phyloP scores from a whole-genome alignment of 2,113 vertebrate genomes.

The Origma solitaria region DNA sequence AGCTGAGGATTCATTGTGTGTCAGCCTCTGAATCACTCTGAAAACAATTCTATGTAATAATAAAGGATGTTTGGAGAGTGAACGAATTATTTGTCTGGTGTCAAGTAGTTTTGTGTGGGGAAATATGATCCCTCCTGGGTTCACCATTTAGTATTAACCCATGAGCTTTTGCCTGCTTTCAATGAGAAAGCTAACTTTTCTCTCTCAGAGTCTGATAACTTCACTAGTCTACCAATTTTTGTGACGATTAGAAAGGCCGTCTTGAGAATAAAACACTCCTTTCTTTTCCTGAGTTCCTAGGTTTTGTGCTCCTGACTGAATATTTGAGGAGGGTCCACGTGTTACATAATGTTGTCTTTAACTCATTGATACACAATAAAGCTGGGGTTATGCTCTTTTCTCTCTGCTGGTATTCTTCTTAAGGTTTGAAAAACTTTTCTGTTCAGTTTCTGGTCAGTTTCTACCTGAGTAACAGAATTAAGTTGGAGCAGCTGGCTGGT shows the following conservation, averaged over 20 bases:
- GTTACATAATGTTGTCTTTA: neutral
- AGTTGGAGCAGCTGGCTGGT: neutral
- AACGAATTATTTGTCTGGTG: neutral
- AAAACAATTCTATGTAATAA: neutral
- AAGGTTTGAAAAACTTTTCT: neutral
- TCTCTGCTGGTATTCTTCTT: neutral
- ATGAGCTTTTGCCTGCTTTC: neutral
- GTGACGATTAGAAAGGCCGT: neutral
- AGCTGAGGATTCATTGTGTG: neutral
- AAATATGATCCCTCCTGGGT: neutral
- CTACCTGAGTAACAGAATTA: neutral
- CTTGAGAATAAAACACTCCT: neutral
- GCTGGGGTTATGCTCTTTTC: neutral
- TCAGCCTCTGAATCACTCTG: neutral
- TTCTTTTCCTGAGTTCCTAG: neutral
- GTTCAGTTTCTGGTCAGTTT: neutral
- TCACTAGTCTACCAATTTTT: neutral
- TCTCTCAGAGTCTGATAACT: neutral
- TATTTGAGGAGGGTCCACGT: rapidly evolving
- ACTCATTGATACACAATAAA: neutral
- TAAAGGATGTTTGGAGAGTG: neutral
- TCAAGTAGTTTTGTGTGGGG: neutral
- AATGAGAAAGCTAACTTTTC: neutral
- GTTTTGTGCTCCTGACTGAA: neutral
- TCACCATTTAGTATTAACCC: neutral